phyloP scores from a whole-genome alignment of 2,888 invertebrate genomes.

The Volucella bombylans region DNA sequence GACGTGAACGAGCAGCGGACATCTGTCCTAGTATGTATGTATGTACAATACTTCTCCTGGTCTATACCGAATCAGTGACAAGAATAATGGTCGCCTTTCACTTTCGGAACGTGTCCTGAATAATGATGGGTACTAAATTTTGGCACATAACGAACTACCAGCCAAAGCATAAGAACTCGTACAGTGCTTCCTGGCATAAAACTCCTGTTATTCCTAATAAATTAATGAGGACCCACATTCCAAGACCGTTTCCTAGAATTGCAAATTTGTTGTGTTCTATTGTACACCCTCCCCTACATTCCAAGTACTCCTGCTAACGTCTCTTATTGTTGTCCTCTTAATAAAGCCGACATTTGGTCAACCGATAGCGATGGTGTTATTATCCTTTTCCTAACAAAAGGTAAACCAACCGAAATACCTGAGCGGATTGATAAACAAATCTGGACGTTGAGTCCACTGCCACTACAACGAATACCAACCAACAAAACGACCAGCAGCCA shows the following conservation, averaged over 20 bases:
- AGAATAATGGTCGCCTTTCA: slow-evolving; percentile 56
- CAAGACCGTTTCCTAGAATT: not conserved
- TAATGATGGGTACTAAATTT: slow-evolving; percentile 55
- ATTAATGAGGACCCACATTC: slow-evolving; percentile 42
- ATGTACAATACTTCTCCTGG: too few species aligned
- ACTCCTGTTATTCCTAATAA: slow-evolving; percentile 47
- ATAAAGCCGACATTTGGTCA: slow-evolving; percentile 22
- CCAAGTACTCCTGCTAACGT: not conserved
- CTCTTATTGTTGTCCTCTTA: slow-evolving; percentile 43
- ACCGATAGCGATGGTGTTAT: slow-evolving; percentile 29
- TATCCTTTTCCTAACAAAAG: slow-evolving; percentile 42
- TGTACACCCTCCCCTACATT: not conserved
- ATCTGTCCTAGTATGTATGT: too few species aligned
- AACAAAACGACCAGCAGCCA: not conserved
- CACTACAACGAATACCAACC: slow-evolving; percentile 5
- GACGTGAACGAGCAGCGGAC: too few species aligned
- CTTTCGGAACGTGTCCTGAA: slow-evolving; percentile 62
- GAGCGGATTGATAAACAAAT: slow-evolving; percentile 64
- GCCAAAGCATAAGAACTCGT: not conserved
- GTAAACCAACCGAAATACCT: slow-evolving; percentile 40
- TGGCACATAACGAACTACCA: slow-evolving; percentile 14
- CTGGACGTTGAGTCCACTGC: slow-evolving; percentile 8
- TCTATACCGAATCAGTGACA: slow-evolving; percentile 23
- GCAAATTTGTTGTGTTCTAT: slow-evolving; percentile 3
- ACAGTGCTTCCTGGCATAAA: slow-evolving; percentile 29